Percentiles rank a stretch among this genome's conserved stretches.
Evolutionary conservation across 2,888 invertebrate species (phyloP).

Genomic region (Zaprionus lineosus): DNA sequence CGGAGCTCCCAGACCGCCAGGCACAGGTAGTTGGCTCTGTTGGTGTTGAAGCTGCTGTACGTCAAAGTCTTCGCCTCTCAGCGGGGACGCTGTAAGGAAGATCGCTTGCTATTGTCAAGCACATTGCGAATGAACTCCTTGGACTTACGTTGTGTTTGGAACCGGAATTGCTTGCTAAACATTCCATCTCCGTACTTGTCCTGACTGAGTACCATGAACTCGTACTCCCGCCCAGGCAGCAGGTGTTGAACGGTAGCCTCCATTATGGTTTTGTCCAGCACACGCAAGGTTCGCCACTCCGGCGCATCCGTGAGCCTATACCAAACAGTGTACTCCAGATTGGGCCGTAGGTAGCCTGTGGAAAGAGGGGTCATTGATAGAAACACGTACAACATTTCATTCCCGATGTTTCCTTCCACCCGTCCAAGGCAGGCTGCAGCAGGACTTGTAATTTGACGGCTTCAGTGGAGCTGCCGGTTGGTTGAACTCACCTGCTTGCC

Average conservation of each 20-base stretch:
- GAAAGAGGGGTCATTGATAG: no score
- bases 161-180: conserved; percentile 92
- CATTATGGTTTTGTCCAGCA: conserved; percentile 88
- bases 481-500: conserved; percentile 87
- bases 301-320: conserved; percentile 89
- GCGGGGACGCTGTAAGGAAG: conserved; percentile 27
- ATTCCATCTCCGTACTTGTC: conserved; percentile 94
- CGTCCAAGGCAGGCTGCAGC: not conserved
- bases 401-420: no score
- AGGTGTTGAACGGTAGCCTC: conserved; percentile 91
- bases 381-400: no score
- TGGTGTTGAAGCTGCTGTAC: conserved; percentile 49
- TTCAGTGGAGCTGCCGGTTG: not conserved
- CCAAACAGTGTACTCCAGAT: conserved; percentile 93
- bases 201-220: conserved; percentile 94
- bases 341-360: conserved; percentile 88
- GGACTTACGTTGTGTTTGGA: conserved; percentile 86
- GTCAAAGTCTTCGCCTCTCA: conserved; percentile 53
- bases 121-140: not conserved
- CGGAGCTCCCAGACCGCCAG: conserved; percentile 83
- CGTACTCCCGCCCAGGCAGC: conserved; percentile 90
- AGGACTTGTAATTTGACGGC: not conserved
- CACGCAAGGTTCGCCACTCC: conserved; percentile 93
- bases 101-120: not conserved
- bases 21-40: conserved; percentile 40